Percentiles rank a stretch among this genome's conserved stretches.
Evolutionary conservation across 2,797 vertebrate genomes (phyloP).

Genomic region (Setipinna tenuifilis): DNA sequence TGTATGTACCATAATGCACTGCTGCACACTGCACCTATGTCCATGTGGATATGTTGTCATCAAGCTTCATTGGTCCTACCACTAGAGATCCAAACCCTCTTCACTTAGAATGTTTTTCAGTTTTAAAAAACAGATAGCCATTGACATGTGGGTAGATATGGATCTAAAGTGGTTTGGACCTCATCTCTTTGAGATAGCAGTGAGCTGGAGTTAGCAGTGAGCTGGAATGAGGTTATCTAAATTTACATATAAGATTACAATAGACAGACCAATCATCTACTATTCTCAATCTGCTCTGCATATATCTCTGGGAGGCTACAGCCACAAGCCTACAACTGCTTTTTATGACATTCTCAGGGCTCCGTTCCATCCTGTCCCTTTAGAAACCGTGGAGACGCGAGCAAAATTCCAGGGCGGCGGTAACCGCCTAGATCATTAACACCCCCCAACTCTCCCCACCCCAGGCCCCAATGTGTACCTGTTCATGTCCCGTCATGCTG

Average conservation of each 20-base stretch:
- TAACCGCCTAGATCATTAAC: background rate
- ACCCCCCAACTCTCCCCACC: background rate
- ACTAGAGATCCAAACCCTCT: background rate
- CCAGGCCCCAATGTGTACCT: constrained; percentile 36
- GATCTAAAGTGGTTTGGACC: background rate
- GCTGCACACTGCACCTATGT: background rate
- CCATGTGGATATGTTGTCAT: background rate
- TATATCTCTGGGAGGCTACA: background rate
- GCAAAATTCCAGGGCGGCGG: constrained; percentile 32
- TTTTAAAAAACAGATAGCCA: background rate
- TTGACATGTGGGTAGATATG: background rate
- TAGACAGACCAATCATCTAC: background rate
- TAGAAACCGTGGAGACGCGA: constrained; percentile 30
- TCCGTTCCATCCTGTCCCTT: background rate
- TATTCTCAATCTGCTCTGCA: background rate
- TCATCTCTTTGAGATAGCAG: background rate
- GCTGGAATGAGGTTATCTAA: background rate
- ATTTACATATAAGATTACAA: background rate
- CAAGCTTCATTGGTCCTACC: background rate
- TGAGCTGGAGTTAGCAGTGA: background rate
- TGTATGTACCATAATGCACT: too few relatives aligned
- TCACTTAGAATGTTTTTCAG: background rate
- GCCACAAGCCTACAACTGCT: too few relatives aligned
- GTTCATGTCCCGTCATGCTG: constrained; percentile 72
- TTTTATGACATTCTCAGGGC: background rate